phyloP scores from a whole-genome alignment of 1,140 invertebrate species.

The Stegodyphus mimosarum region DNA sequence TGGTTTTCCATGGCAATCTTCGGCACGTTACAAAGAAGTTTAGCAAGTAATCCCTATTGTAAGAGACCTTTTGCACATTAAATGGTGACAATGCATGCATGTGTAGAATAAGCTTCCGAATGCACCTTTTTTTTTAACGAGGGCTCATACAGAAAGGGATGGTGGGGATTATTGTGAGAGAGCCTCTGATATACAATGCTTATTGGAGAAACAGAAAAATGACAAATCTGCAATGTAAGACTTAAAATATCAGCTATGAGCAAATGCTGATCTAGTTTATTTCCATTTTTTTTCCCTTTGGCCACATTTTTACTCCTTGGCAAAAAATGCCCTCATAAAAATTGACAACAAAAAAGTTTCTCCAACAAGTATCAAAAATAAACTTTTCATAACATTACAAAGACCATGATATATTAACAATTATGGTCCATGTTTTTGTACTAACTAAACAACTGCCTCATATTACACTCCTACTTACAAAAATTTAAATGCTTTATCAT shows the following conservation, averaged over 20 bases:
- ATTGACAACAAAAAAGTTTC: constrained; percentile 69
- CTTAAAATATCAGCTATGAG: constrained; percentile 42
- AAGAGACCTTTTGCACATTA: constrained; percentile 55
- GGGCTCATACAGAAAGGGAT: constrained; percentile 57
- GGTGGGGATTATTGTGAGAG: constrained; percentile 35
- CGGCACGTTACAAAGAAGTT: constrained; percentile 28
- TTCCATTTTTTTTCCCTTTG: constrained; percentile 42
- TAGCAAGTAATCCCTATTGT: constrained; percentile 54
- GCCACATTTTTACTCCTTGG: constrained; percentile 62
- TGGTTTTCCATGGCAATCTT: constrained; percentile 59
- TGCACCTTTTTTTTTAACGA: constrained; percentile 39
- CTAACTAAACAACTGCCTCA: constrained; percentile 67
- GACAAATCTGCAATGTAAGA: constrained; percentile 47
- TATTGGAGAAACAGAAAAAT: constrained; percentile 62
- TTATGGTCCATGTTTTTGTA: constrained; percentile 68
- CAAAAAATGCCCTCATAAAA: constrained; percentile 63
- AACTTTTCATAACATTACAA: constrained; percentile 70
- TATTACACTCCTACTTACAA: constrained; percentile 56
- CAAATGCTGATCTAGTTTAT: constrained; percentile 20
- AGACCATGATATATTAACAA: constrained; percentile 68
- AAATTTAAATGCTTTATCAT: constrained; percentile 60
- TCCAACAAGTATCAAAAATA: constrained; percentile 73
- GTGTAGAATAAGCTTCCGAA: constrained; percentile 55
- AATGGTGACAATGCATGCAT: constrained; percentile 60
- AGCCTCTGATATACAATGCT: constrained; percentile 57